Conservation (phyloP, 2,797 vertebrate genomes). For the Lophotriccus pileatus region DNA sequence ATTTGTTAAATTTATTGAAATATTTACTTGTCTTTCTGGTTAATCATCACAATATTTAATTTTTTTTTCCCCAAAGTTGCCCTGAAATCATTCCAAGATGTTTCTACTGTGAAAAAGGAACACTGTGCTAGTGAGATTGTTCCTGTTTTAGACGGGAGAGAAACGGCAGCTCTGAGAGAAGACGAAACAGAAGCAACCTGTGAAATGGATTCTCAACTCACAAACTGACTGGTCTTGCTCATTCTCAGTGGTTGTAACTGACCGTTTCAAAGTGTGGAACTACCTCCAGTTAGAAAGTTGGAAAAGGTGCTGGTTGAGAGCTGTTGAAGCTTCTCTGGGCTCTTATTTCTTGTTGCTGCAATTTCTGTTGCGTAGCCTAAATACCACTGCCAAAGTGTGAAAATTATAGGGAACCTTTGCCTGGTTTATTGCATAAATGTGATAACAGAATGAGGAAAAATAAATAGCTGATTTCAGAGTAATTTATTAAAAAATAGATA, state of each 20-base stretch:
- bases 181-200: neutral
- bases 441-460: neutral
- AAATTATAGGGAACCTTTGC: neutral
- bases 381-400: neutral
- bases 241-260: neutral
- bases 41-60: neutral
- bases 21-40: neutral
- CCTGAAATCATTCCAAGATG: neutral
- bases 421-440: neutral
- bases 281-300: neutral
- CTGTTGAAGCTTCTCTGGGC: neutral
- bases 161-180: neutral
- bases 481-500: neutral
- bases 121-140: neutral
- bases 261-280: neutral
- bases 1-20: neutral
- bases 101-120: neutral
- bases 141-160: neutral
- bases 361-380: neutral
- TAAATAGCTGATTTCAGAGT: neutral
- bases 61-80: neutral
- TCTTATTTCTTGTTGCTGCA: neutral
- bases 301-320: neutral
- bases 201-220: neutral
- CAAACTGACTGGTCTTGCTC: fast-evolving